Percentiles rank a stretch among this genome's conserved stretches.
Conservation (phyloP, 2,797 vertebrate genomes). For the Pangasius sanitwongsei region DNA sequence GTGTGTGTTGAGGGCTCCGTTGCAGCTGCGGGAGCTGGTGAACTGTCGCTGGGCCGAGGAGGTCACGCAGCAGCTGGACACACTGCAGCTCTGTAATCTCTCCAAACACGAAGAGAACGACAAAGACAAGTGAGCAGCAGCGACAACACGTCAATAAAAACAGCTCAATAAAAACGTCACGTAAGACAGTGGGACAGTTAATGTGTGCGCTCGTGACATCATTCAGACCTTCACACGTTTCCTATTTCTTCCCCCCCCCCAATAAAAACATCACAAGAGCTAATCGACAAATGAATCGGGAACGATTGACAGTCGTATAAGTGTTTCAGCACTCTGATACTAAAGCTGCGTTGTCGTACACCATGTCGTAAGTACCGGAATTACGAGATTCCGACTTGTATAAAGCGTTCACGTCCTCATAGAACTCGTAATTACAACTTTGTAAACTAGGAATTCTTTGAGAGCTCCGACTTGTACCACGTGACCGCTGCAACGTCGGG, state of each 20-base stretch:
- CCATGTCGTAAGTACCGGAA: too few species aligned
- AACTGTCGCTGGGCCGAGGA: constrained; percentile 99
- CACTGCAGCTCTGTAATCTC: constrained; percentile 94
- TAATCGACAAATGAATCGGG: neutral
- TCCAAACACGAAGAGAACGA: constrained; percentile 97
- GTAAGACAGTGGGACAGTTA: neutral
- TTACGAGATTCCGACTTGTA: too few species aligned
- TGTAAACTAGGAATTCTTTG: too few species aligned
- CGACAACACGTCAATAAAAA: too few species aligned
- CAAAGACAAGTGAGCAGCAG: constrained; percentile 88
- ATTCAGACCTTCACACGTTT: neutral
- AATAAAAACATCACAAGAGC: too few species aligned
- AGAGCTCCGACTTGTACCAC: too few species aligned
- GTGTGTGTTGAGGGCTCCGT: constrained; percentile 79
- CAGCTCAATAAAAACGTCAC: neutral
- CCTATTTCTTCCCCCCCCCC: neutral
- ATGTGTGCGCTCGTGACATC: neutral
- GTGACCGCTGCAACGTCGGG: too few species aligned
- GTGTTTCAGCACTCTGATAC: neutral
- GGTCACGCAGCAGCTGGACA: constrained; percentile 97
- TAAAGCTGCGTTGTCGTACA: too few species aligned
- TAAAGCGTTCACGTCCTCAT: too few species aligned
- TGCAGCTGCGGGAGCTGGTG: constrained; percentile 94
- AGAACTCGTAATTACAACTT: too few species aligned
- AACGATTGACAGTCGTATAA: neutral